Base-by-base conservation (phyloP, 2,888 invertebrate species). In the Mythimna ferrago region DNA sequence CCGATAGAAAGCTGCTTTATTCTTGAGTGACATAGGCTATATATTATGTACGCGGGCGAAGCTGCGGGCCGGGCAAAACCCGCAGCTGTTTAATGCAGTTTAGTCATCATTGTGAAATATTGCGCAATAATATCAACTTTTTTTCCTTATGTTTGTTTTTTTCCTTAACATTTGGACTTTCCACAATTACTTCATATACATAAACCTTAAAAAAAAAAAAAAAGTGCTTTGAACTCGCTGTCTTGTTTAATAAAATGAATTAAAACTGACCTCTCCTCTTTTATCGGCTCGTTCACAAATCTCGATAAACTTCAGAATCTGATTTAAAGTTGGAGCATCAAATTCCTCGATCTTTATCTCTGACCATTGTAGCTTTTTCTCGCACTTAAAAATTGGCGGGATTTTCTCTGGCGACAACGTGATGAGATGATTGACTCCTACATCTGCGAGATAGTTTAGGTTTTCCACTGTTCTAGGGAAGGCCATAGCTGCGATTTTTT, bases 271-370 rank as follows among this genome's bases (percentile, higher is more conserved):
- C 97, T 97, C 96, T 83, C 97, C 96, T 80, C 96, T 94, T 1
- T 93, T 87, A 69, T 95, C 93, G 9, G 97, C 97, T 79, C 96
- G 90, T 85, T 97, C 96, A 87, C 98, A 97, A 60, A 97, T 96
- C 68, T 96, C 96, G 66, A 98, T 97, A 89, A 98, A 98, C 85
- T 97, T 94, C 56, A 96, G 88, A 44, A 98, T 97, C 89, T 98
- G 97, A 74, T 97, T 96, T 81, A 98, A 87, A 6, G 97, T 97
- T 4, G 98, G 98, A 16, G 97, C 96, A 77, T 97, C 97, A 85
- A 98, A 98, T 91, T 98, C 98, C 83, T 97, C 96, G 4, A 98
- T 94, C 26, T 97, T 94, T 21, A 98, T 97, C 75, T 97, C 96
- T 0, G 97, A 96, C 97, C 97, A 97, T 82, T 96, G 96, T 73